Evolutionary conservation across 1,140 invertebrate species (phyloP).

Genomic region (Drosophila micromelanica): DNA sequence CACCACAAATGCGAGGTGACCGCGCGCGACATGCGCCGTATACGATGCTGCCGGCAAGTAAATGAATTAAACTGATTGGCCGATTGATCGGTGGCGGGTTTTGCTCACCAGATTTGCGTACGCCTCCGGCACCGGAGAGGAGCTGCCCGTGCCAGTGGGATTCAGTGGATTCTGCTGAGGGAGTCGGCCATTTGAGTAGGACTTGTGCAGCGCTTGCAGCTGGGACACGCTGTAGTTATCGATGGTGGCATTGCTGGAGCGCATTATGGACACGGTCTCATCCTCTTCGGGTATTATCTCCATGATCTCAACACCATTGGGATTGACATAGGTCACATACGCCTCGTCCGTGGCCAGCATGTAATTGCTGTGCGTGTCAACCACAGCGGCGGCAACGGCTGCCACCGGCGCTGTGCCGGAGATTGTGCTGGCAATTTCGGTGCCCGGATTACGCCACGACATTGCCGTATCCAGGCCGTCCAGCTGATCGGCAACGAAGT

Average conservation of each 20-base stretch:
- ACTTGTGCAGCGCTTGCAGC: constrained; percentile 68
- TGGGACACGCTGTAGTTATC: constrained; percentile 72
- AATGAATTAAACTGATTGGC: background rate
- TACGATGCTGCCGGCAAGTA: constrained; percentile 47
- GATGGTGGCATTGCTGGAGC: constrained; percentile 78
- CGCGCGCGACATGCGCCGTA: constrained; percentile 71
- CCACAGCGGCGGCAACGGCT: constrained; percentile 63
- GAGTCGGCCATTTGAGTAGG: constrained; percentile 65
- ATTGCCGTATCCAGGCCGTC: constrained; percentile 70
- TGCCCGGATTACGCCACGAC: constrained; percentile 65
- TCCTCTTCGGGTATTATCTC: constrained; percentile 84
- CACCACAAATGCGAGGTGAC: constrained; percentile 73
- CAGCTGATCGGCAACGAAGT: constrained; percentile 74
- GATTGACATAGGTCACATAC: constrained; percentile 80
- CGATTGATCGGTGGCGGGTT: too few species aligned
- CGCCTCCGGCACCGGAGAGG: constrained; percentile 55
- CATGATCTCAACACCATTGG: constrained; percentile 84
- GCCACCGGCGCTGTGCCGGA: constrained; percentile 21
- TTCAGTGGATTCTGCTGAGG: constrained; percentile 30
- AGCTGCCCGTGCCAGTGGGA: constrained; percentile 53
- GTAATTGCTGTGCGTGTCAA: constrained; percentile 74
- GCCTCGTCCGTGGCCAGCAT: constrained; percentile 80
- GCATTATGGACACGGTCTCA: constrained; percentile 76
- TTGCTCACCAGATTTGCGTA: constrained; percentile 67
- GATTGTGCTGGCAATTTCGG: constrained; percentile 18